Evolutionary conservation across 2,797 vertebrate genomes (phyloP).

Genomic region (Catostomus latipinnis): DNA sequence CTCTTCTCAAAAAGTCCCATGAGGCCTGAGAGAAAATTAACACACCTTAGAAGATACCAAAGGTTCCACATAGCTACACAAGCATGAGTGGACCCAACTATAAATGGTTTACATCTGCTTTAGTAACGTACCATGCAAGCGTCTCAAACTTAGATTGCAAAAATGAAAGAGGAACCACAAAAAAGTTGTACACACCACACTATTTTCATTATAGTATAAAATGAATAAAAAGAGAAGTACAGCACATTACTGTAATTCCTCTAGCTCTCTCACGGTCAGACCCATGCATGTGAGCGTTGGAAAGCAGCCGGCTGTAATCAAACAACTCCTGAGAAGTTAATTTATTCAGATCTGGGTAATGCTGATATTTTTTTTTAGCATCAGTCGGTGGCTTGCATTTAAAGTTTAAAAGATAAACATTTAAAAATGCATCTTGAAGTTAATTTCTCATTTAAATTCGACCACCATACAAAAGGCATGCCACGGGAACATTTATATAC

Average conservation of each 20-base stretch:
- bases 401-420: too few species aligned
- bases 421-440: too few species aligned
- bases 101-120: background rate
- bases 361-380: too few species aligned
- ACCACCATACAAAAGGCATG: too few species aligned
- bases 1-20: conserved; percentile 97
- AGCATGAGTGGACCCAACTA: background rate
- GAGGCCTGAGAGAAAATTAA: conserved; percentile 77
- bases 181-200: background rate
- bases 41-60: background rate
- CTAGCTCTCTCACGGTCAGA: background rate
- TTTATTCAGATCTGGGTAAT: too few species aligned
- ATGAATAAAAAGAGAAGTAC: background rate
- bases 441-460: too few species aligned
- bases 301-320: too few species aligned
- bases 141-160: background rate
- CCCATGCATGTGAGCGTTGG: too few species aligned
- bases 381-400: too few species aligned
- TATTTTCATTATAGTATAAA: background rate
- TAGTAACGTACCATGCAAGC: background rate
- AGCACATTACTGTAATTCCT: background rate
- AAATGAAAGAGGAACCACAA: background rate
- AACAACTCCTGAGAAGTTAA: too few species aligned
- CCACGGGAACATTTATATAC: too few species aligned
- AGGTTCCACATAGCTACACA: background rate